These are phyloP conservation scores for Plagodis dolabraria DNA, from an alignment of 2,888 invertebrate genomes.

Conservation along the genomic window DNA sequence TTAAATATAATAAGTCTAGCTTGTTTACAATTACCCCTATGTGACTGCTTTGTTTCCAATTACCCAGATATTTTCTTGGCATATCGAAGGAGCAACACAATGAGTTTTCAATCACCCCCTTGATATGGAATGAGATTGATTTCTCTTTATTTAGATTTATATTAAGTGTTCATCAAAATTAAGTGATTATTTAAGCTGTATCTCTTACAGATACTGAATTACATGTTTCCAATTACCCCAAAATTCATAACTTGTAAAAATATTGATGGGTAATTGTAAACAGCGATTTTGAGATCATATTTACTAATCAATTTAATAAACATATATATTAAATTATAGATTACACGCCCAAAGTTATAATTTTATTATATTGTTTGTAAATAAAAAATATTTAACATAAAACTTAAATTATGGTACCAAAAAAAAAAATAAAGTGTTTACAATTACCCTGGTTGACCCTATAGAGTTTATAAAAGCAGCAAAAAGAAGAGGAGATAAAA, in stretches of 20 bases:
- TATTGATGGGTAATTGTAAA: slow-evolving; percentile 18
- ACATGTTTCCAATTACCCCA: slow-evolving; percentile 19
- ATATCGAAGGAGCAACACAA: slow-evolving; percentile 16
- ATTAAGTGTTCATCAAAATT: slow-evolving; percentile 15
- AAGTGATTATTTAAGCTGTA: slow-evolving; percentile 15
- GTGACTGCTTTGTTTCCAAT: slow-evolving; percentile 15
- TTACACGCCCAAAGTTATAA: slow-evolving; percentile 18
- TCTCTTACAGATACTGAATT: slow-evolving; percentile 17
- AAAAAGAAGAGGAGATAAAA: too few species aligned
- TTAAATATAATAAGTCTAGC: not conserved
- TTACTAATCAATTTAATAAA: slow-evolving; percentile 20
- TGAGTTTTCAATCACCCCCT: slow-evolving; percentile 11
- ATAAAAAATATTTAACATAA: too few species aligned
- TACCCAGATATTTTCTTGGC: slow-evolving; percentile 15
- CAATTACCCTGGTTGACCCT: slow-evolving; percentile 6
- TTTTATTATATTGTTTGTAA: slow-evolving; percentile 5
- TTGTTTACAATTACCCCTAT: slow-evolving; percentile 14
- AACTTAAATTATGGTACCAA: too few species aligned
- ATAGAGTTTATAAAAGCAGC: too few species aligned
- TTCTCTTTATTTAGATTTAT: slow-evolving; percentile 20
- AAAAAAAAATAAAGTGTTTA: slow-evolving; percentile 12
- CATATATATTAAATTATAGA: slow-evolving; percentile 16
- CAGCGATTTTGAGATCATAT: slow-evolving; percentile 19
- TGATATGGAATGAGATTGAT: slow-evolving; percentile 19
- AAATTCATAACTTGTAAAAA: slow-evolving; percentile 20